phyloP scores from a whole-genome alignment of 2,113 vertebrate species.

The Verasper variegatus region DNA sequence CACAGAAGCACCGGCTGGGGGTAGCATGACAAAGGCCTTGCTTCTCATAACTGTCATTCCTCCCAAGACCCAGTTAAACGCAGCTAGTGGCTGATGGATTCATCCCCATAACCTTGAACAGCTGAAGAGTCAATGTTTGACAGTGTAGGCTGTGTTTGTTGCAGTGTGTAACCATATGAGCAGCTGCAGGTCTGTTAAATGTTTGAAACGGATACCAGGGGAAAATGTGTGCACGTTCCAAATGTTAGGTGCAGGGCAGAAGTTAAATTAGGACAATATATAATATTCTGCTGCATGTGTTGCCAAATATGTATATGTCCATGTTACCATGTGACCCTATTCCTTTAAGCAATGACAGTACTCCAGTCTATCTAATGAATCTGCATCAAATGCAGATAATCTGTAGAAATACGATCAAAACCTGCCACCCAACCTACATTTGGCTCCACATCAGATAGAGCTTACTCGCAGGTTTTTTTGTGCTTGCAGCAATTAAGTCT shows the following conservation, averaged over 20 bases:
- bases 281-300: no score
- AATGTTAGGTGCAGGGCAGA: neutral
- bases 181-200: slow-evolving; percentile 39
- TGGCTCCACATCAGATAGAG: slow-evolving; percentile 15
- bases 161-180: slow-evolving; percentile 15
- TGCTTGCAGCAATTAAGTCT: slow-evolving; percentile 6
- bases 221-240: neutral
- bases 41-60: slow-evolving; percentile 45
- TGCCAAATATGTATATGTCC: neutral
- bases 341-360: no score
- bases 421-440: neutral
- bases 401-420: neutral
- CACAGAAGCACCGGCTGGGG: slow-evolving; percentile 25
- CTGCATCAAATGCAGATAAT: neutral
- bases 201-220: slow-evolving; percentile 20
- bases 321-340: neutral
- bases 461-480: slow-evolving; percentile 17
- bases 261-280: neutral
- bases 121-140: slow-evolving; percentile 45
- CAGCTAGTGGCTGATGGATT: slow-evolving; percentile 1
- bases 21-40: slow-evolving; percentile 38
- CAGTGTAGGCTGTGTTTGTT: slow-evolving; percentile 41
- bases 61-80: slow-evolving; percentile 30
- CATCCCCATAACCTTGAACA: slow-evolving; percentile 37
- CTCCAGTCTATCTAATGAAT: neutral